Base-by-base conservation (phyloP, 2,888 invertebrate species). In the Ptilodon capucinus region DNA sequence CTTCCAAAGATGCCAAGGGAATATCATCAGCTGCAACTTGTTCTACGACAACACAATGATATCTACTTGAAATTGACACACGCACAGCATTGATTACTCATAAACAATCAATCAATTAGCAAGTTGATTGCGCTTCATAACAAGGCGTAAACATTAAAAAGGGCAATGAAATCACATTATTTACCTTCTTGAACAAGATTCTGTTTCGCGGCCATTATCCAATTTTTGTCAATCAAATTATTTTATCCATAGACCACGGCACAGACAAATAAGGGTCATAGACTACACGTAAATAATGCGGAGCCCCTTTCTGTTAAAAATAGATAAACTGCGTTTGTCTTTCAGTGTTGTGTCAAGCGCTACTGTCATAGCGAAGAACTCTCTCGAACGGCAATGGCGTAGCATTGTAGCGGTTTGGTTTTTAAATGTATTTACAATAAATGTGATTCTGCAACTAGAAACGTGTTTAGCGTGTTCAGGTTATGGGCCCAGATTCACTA, bases 131-230 rank as follows among this genome's bases (percentile, higher is more conserved):
- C 11, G 6, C 23, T 6, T 32, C 3, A 6, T 32, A 32, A 14
- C 13, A 32, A 9, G 7, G 4, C 13, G 2, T 14, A 21, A 18
- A 40, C 30, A 25, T 9, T 6, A 35, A 25, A 42, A 19, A 21
- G 40, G 11, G 30, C 5, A 21, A 9, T 13, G 39, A 41, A 32
- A 42, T 16, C 16, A 18, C 30, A 41, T 14, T 53, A 68, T 76
- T 83, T 92, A 94, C 94, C 94, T 87, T 92, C 91, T 84, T 92
- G 92, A 81, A 91, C 91, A 79, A 91, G 89, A 90, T 93, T 92
- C 84, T 93, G 92, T 88, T 93, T 93, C 81, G 93, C 92, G 88
- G 94, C 94, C 94, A 94, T 94, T 92, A 93, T 89, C 79, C 70
- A 76, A 80, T 69, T 74, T 79, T 74, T 81, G 79, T 60, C 64